Evolutionary conservation across 2,113 vertebrate species (phyloP).

Genomic region (Suncus etruscus): DNA sequence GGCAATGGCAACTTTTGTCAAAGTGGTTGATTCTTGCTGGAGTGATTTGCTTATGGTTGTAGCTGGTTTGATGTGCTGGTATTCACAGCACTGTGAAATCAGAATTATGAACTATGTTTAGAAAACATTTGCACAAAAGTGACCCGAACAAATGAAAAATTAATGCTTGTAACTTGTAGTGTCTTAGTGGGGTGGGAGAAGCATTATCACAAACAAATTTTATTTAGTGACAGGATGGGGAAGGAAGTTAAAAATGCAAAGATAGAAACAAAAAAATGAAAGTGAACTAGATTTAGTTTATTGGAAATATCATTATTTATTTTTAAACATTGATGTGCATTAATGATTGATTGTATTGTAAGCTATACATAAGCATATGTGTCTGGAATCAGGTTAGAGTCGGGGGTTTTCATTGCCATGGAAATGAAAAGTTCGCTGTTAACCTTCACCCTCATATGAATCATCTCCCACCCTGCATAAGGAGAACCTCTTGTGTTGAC

Average conservation of each 20-base stretch:
- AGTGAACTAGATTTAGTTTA: constrained; percentile 13
- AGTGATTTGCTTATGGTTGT: too few species aligned
- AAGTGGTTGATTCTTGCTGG: too few species aligned
- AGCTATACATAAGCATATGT: not conserved
- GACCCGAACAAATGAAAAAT: not conserved
- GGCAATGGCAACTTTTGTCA: too few species aligned
- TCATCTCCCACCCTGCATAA: not conserved
- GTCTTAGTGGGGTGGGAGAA: not conserved
- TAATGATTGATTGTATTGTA: not conserved
- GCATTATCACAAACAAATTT: not conserved
- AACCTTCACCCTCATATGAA: constrained; percentile 2
- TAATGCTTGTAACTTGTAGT: not conserved
- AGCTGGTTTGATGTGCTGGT: not conserved
- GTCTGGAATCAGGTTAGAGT: not conserved
- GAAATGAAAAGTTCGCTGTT: constrained; percentile 23
- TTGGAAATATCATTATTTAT: not conserved
- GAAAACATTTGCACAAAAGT: not conserved
- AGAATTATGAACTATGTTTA: too few species aligned
- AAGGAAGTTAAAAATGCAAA: constrained; percentile 1
- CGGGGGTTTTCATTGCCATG: not conserved
- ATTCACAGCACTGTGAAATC: not conserved
- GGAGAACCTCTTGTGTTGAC: not conserved
- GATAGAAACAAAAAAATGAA: not conserved
- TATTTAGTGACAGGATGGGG: not conserved
- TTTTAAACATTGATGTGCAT: not conserved